These are phyloP conservation scores for Timandra comae DNA, from an alignment of 2,888 invertebrate genomes.

Conservation along the genomic window DNA sequence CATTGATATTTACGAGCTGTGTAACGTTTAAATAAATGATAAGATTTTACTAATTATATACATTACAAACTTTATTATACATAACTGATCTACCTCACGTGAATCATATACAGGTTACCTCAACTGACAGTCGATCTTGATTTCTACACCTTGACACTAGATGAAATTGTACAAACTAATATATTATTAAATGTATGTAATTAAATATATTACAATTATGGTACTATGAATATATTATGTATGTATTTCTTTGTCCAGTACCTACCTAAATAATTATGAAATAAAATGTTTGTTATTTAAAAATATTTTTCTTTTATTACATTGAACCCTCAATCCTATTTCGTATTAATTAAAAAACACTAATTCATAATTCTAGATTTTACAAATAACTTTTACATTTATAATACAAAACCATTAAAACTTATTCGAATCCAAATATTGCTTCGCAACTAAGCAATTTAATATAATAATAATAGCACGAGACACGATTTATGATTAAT, in stretches of 20 bases:
- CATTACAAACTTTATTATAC: slow-evolving; percentile 24
- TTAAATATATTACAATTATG: slow-evolving; percentile 59
- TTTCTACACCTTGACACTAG: slow-evolving; percentile 24
- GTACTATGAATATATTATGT: slow-evolving; percentile 55
- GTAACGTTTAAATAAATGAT: background rate
- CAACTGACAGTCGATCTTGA: slow-evolving; percentile 30
- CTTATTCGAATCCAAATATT: too few species aligned
- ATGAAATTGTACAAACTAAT: slow-evolving; percentile 60
- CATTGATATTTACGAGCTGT: background rate
- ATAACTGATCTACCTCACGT: slow-evolving; percentile 59
- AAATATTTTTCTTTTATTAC: too few species aligned
- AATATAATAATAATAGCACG: too few species aligned
- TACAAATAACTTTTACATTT: too few species aligned
- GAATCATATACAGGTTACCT: slow-evolving; percentile 44
- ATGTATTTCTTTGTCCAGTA: slow-evolving; percentile 75
- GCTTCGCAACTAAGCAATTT: too few species aligned
- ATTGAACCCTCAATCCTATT: too few species aligned
- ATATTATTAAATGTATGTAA: slow-evolving; percentile 46
- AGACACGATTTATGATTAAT: too few species aligned
- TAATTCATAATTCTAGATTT: too few species aligned
- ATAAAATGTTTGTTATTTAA: slow-evolving; percentile 75
- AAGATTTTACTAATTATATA: slow-evolving; percentile 13
- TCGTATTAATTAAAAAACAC: too few species aligned
- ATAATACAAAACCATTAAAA: too few species aligned
- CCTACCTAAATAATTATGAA: slow-evolving; percentile 62